These are phyloP conservation scores for Ambastaia sidthimunki DNA, from an alignment of 2,797 vertebrate species.

Conservation along the genomic window DNA sequence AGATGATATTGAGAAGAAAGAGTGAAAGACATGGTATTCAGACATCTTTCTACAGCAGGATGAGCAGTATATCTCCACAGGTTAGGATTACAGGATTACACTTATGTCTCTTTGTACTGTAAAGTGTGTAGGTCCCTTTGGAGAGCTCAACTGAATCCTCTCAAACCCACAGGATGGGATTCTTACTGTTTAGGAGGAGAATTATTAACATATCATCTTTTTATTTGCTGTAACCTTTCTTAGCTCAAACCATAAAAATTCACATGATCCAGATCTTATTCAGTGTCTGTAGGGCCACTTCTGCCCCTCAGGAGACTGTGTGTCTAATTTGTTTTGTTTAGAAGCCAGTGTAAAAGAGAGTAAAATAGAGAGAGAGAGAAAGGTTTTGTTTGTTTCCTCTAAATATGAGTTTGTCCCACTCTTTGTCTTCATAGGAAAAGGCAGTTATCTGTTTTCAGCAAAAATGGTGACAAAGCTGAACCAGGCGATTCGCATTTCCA, in stretches of 20 bases:
- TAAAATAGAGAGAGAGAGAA: neutral
- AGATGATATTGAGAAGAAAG: conserved; percentile 10
- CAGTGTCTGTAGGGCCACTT: conserved; percentile 42
- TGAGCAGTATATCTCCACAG: conserved; percentile 5
- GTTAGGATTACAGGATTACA: conserved; percentile 28
- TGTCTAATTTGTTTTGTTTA: too few species aligned
- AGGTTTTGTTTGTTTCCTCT: conserved; percentile 3
- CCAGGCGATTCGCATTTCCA: neutral
- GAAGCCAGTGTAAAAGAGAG: neutral
- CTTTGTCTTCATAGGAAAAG: too few species aligned
- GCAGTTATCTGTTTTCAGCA: too few species aligned
- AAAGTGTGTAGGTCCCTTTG: conserved; percentile 11
- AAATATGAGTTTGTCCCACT: neutral
- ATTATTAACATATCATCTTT: conserved; percentile 46
- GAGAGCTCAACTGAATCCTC: neutral
- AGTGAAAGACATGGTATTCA: conserved; percentile 13
- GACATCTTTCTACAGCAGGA: neutral
- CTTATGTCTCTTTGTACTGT: neutral
- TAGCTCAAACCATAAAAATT: conserved; percentile 56
- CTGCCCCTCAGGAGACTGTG: conserved; percentile 52
- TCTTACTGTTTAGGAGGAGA: conserved; percentile 31
- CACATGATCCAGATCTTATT: conserved; percentile 50
- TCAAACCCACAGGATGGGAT: conserved; percentile 6
- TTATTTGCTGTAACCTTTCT: conserved; percentile 42
- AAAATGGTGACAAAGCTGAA: too few species aligned